Evolutionary conservation across 2,113 vertebrate species (phyloP), one percentile per base, ranked within the genome.

Genomic region (Clarias magur): DNA sequence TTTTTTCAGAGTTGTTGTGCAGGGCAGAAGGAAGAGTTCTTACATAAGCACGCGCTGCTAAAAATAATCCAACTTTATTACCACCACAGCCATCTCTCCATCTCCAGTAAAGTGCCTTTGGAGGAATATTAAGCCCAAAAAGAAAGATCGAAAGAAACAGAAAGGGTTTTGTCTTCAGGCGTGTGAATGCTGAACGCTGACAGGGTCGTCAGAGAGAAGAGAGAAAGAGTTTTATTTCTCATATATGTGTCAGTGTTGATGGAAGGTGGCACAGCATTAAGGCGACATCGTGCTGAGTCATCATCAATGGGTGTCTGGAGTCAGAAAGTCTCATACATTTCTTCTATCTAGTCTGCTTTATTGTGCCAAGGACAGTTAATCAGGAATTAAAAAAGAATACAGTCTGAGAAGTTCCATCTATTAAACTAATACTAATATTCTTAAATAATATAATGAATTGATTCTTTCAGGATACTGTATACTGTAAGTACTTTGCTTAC

Each of bases 1-100:
- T 80, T 72, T 75, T 75, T 80, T 68, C 23, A 48, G 57, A 27
- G 30, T 80, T 79, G 59, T 57, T 84, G 76, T 57, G 27, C 53
- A 72, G 65, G 62, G 63, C 85, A 81, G 85, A 60, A 81, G 56
- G 72, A 68, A 42, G 30, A 81, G 30, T 78, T 72, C 78, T 86
- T 86, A 72, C 65, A 86, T 86, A 86, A 86, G 65, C 23, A 42
- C 63, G 42, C 19, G 21, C 59, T 23, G 53, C 88, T 88, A 83
- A 88, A 86, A 84, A 89, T 89, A 89, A 12, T 86, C 78, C 42
- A 42, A 80, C 75, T 87, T 87, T 84, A 72, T 84, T 53, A 30
- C 34, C 12, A 57, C 67, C 4, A 57, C 59, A 80, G 78, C 54
- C 27, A 53, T 56, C 62, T 75, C 17, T 23, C 34, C 82, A 34